A percentile compares a stretch with the other conserved stretches of the same genome.
Conservation (phyloP, 1,140 invertebrate species). For the Hydropsyche tenuis region DNA sequence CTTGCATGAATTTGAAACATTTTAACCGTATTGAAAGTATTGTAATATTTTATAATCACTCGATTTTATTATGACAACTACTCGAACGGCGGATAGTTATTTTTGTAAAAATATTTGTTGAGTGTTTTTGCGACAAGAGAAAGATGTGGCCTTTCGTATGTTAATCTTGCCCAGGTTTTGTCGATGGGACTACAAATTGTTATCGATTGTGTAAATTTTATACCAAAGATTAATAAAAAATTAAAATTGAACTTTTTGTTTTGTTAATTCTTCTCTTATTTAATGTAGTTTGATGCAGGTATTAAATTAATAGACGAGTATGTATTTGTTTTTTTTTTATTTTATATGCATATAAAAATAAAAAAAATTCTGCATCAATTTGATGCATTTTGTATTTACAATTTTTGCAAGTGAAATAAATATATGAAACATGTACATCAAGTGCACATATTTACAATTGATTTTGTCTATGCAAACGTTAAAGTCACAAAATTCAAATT, state of each 20-base stretch:
- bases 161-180: slow-evolving; percentile 15
- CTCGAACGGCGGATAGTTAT: slow-evolving; percentile 11
- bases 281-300: too few relatives aligned
- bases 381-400: slow-evolving; percentile 45
- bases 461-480: too few relatives aligned
- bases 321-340: background rate
- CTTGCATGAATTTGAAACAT: slow-evolving; percentile 1
- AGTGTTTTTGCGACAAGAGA: background rate
- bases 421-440: background rate
- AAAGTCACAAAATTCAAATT: too few relatives aligned
- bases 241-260: too few relatives aligned
- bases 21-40: background rate
- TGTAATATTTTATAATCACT: background rate
- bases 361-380: slow-evolving; percentile 49
- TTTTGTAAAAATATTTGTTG: slow-evolving; percentile 22
- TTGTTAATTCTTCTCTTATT: too few relatives aligned
- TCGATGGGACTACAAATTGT: slow-evolving; percentile 17
- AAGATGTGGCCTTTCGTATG: slow-evolving; percentile 31
- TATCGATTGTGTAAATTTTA: slow-evolving; percentile 40
- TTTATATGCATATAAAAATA: slow-evolving; percentile 44
- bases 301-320: too few relatives aligned
- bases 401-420: slow-evolving; percentile 20
- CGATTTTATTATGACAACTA: background rate
- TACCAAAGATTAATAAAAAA: slow-evolving; percentile 44
- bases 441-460: background rate